Evolutionary conservation across 37 sponge, comb jelly and placozoan species (phyloP).

Genomic region (Eunapius fragilis): DNA sequence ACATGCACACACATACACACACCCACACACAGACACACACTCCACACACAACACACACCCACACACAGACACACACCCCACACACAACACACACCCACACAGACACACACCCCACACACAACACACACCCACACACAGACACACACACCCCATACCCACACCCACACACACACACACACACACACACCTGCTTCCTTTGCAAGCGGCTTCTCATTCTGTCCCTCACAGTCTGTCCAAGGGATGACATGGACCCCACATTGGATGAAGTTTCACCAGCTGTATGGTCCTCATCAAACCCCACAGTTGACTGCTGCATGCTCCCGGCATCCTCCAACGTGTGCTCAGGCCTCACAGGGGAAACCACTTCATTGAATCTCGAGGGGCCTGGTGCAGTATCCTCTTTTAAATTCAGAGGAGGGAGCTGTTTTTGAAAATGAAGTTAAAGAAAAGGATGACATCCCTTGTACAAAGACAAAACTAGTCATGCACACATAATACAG

Average conservation of each 20-base stretch:
- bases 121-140: too few species aligned
- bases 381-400: neutral
- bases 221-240: neutral
- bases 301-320: neutral
- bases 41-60: neutral
- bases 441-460: too few species aligned
- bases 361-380: neutral
- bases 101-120: neutral
- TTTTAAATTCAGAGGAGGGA: neutral
- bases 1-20: too few species aligned
- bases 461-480: neutral
- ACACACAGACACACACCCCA: neutral
- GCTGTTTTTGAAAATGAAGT: neutral
- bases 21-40: too few species aligned
- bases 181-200: neutral
- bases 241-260: neutral
- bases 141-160: neutral
- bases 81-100: too few species aligned
- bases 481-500: neutral
- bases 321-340: neutral
- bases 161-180: too few species aligned
- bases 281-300: neutral
- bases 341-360: neutral
- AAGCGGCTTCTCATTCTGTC: conserved; percentile 17
- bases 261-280: neutral